Evolutionary conservation across 2,113 vertebrate species (phyloP), one percentile per base, ranked within the genome.

Genomic region (Apistogramma diplotaenia): DNA sequence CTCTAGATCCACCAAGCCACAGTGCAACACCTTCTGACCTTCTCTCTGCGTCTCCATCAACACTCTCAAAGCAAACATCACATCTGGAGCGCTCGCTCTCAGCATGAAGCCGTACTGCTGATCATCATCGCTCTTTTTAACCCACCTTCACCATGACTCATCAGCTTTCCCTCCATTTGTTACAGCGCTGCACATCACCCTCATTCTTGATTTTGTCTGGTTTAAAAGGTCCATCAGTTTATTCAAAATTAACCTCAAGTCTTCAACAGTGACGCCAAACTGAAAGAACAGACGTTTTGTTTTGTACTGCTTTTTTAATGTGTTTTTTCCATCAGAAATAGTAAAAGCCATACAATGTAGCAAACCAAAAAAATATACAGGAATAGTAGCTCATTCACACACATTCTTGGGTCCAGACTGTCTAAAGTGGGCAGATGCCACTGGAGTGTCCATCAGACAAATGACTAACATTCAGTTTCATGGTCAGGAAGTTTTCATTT

Each of bases 341-440:
- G 95, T 95, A 96, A 93, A 97, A 97, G 97, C 96, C 97, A 97
- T 98, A 98, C 97, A 96, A 95, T 96, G 94, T 95, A 95, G 96
- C 96, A 93, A 96, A 95, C 95, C 93, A 93, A 89, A 91, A 93
- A 89, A 90, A 93, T 97, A 95, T 97, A 97, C 97, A 97, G 94
- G 73, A 90, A 92, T 91, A 94, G 93, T 89, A 93, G 92, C 94
- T 96, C 95, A 96, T 95, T 96, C 95, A 95, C 92, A 93, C 93
- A 94, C 94, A 94, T 59, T 93, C 89, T 91, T 88, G 76, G 81
- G 91, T 93, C 87, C 88, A 83, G 78, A 86, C 80, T 73, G 84
- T 87, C 84, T n/a, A 74, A 58, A 74, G 78, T 83, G 87, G 76
- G 79, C 85, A 46, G 81, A 77, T 2, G 61, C 80, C 72, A 60